Evolutionary conservation across 2,113 vertebrate species (phyloP), one percentile per base, ranked within the genome.

Genomic region (Psilopsiagon aymara): DNA sequence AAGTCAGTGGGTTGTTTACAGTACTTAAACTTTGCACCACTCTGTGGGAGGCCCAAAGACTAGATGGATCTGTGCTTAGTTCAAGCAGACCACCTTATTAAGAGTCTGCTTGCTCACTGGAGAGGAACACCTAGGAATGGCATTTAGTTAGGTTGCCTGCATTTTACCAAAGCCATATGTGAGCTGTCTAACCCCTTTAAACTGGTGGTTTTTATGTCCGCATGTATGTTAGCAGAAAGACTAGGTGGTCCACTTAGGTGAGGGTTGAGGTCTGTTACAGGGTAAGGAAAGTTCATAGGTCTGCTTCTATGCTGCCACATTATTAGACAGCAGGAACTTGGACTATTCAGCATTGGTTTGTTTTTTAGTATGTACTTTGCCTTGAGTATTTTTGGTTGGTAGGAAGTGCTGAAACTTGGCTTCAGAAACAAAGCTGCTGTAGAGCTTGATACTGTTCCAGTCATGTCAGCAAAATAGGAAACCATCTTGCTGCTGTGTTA

Each of bases 41-140:
- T 88, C 88, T 75, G 89, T 97, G 94, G 94, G 96, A 96, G 96
- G 95, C 95, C 89, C 47, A 37, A 71, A 90, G 81, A 55, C 91
- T 96, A 92, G 91, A 18, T 44, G 74, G 91, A 41, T 59, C 82
- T 86, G 71, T 41, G 76, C 82, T 74, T 41, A 17, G 52, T 53
- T 82, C 62, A 51, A 35, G 81, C 84, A 91, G 95, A 95, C 95
- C 91, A 82, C 27, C 0, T 87, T 94, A 85, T 94, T 95, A 94
- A 87, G 91, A 91, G 86, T 71, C 88, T 94, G 91, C 66, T 43
- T 89, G 81, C 94, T 92, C 51, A 35, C 52, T 85, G 74, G 55
- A 85, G 81, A 87, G 91, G 81, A 95, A 87, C 96, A 96, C 84
- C 91, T 96, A 68, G 74, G 93, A 95, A 66, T 69, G 70, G 86